phyloP scores from a whole-genome alignment of 2,113 vertebrate species.

The Crotalus helleri region DNA sequence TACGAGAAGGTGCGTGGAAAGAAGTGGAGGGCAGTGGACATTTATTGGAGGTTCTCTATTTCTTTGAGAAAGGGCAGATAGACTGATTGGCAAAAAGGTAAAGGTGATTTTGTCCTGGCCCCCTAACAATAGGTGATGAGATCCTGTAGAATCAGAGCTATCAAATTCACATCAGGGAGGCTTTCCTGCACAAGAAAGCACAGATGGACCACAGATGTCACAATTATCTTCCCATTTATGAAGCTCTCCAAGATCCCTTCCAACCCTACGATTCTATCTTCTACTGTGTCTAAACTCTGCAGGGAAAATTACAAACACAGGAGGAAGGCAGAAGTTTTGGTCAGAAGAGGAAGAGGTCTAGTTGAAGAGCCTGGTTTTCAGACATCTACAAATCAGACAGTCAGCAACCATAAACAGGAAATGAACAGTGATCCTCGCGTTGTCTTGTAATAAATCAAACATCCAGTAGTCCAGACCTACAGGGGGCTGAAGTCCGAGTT shows the following conservation, averaged over 20 bases:
- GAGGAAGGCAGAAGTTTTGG: background rate
- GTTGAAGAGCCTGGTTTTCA: too few relatives aligned
- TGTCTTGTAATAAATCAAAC: background rate
- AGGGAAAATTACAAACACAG: background rate
- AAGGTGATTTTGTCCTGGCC: background rate
- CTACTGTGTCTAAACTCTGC: background rate
- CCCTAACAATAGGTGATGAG: too few relatives aligned
- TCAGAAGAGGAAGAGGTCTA: too few relatives aligned
- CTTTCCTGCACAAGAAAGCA: too few relatives aligned
- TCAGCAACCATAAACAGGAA: background rate
- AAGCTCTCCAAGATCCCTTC: too few relatives aligned
- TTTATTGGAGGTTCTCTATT: background rate
- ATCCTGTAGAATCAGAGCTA: too few relatives aligned
- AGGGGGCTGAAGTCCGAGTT: background rate
- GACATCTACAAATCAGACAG: accelerated
- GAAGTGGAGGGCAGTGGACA: background rate
- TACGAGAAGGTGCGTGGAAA: background rate
- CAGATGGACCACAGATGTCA: too few relatives aligned
- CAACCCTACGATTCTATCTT: too few relatives aligned
- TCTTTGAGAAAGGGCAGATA: background rate
- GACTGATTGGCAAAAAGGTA: background rate
- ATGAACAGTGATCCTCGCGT: too few relatives aligned
- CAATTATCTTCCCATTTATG: too few relatives aligned
- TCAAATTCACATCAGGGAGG: too few relatives aligned
- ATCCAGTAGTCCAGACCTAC: background rate